Evolutionary conservation across 2,797 vertebrate species (phyloP), one percentile per base, ranked within the genome.

Genomic region (Enteromius thamalakanensis): DNA sequence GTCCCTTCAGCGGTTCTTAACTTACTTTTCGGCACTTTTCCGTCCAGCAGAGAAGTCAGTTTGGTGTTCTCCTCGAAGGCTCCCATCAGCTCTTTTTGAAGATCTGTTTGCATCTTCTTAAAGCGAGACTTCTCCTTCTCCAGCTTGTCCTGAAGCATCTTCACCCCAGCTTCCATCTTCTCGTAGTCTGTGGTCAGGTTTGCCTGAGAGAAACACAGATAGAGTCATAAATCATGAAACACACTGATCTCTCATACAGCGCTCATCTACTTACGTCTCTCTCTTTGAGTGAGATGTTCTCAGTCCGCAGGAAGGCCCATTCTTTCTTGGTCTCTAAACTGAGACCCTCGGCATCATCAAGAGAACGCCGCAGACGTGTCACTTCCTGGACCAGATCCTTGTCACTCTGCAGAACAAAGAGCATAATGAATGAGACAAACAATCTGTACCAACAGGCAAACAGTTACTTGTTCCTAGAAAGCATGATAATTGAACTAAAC

Each of bases 281-380:
- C 83, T 97, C 95, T 86, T 95, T 96, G 42, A 98, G 90, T 14
- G 94, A 87, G 0, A 95, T 85, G 75, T 96, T 97, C 84, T 96
- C 94, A 87, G 91, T 96, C 80, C 96, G 95, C 71, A 98, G 94
- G 86, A 97, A 89, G 15, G 97, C 96, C 91, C 96, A 96, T 68
- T 99, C 95, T 87, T 92, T 98, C 92, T 95, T 98, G 3, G 97
- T 95, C 87, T 99, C 97, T 76, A 95, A 90, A 74, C 95, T 95
- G 87, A 99, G 47, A 0, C 87, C 85, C 91, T 98, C 96, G 0
- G 96, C 95, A 55, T 98, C 97, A 21, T 93, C 87, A 23, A 98
- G 90, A 2, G 96, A 97, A 79, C 96, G 96, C 1, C 91, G 95
- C 37, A 98, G 92, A 70, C 91, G 92, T 1, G 92, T 88, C 71